These are phyloP conservation scores for Deroplatys truncata DNA, from an alignment of 2,888 invertebrate genomes.

Conservation along the genomic window DNA sequence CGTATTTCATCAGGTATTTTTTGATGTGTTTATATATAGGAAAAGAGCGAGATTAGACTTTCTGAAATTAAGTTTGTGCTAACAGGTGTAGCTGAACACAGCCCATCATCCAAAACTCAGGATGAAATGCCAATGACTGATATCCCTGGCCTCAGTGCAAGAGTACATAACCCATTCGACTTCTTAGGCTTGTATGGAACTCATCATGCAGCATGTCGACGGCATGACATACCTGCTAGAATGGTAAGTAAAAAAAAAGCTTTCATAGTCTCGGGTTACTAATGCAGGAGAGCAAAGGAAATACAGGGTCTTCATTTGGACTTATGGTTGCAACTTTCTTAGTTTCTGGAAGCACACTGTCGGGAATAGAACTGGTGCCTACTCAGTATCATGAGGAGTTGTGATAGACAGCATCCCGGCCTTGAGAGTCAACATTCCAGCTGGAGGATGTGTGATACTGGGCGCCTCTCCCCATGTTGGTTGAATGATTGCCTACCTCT, in stretches of 20 bases:
- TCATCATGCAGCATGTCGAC: conserved; percentile 80
- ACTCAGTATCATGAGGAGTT: no score
- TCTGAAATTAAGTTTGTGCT: not conserved
- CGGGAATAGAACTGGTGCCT: no score
- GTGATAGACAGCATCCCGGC: no score
- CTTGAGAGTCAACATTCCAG: no score
- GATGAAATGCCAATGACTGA: conserved; percentile 50
- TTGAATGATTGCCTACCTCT: no score
- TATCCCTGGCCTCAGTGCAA: conserved; percentile 79
- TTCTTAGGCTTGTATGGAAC: conserved; percentile 92
- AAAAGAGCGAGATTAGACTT: not conserved
- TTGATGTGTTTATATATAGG: no score
- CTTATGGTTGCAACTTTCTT: no score
- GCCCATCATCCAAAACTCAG: conserved; percentile 40
- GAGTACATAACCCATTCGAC: conserved; percentile 73
- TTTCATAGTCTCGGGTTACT: not conserved
- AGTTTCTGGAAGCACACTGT: not conserved
- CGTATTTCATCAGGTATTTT: no score
- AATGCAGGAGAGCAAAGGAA: no score
- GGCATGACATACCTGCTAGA: conserved; percentile 87
- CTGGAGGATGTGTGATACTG: no score
- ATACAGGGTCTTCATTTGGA: no score
- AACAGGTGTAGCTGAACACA: conserved; percentile 54
- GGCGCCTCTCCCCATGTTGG: no score
- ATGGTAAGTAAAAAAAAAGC: conserved; percentile 54